Evolutionary conservation across 1,140 invertebrate genomes (phyloP).

Genomic region (Anagrus nilaparvatae): DNA sequence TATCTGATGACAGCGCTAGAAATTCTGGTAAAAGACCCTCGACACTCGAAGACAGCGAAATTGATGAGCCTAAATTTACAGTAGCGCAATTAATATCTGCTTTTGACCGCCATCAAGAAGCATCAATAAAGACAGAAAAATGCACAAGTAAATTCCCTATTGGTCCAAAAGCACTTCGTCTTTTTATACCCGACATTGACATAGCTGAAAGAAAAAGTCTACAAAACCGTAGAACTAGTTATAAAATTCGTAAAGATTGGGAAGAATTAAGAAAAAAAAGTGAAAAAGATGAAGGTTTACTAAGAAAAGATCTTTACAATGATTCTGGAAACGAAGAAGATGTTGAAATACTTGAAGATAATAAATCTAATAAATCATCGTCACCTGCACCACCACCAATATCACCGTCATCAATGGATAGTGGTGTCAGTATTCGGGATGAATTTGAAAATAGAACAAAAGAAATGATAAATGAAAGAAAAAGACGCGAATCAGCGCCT

Average conservation of each 20-base stretch:
- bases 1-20: conserved; percentile 31
- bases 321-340: conserved; percentile 36
- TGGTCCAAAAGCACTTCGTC: conserved; percentile 41
- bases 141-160: conserved; percentile 38
- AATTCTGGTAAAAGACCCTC: no score
- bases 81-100: conserved; percentile 45
- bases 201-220: conserved; percentile 39
- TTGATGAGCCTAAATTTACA: conserved; percentile 43
- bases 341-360: conserved; percentile 21
- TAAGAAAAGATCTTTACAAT: conserved; percentile 26
- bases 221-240: conserved; percentile 39
- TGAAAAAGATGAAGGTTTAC: conserved; percentile 37
- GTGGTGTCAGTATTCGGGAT: conserved; percentile 10
- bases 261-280: conserved; percentile 37
- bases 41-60: conserved; percentile 36
- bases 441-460: conserved; percentile 31
- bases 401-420: conserved; percentile 4
- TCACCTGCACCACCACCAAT: conserved; percentile 2
- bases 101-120: conserved; percentile 46
- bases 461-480: conserved; percentile 9
- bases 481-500: neutral
- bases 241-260: conserved; percentile 40
- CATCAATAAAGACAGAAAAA: conserved; percentile 41
- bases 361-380: neutral
- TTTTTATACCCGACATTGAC: conserved; percentile 45